Conservation (phyloP, 2,797 vertebrate species). For the Danio tinwini region DNA sequence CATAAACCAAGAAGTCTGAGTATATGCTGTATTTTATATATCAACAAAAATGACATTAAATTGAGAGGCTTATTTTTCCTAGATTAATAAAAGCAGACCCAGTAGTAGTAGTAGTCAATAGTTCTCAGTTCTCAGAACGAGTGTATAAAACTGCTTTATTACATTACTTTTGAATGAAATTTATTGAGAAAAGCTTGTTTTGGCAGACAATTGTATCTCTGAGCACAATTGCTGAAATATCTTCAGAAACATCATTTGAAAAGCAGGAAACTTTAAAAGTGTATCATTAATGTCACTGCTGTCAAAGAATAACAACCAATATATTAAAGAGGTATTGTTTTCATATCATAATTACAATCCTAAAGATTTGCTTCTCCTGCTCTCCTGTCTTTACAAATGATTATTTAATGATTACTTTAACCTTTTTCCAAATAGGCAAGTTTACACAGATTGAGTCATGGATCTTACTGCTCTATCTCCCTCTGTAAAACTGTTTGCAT, state of each 20-base stretch:
- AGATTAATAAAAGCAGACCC: too few species aligned
- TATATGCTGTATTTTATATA: too few species aligned
- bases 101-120: too few species aligned
- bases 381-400: not conserved
- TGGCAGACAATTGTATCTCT: too few species aligned
- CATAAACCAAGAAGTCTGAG: too few species aligned
- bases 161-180: too few species aligned
- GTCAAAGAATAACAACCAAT: not conserved
- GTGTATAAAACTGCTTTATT: too few species aligned
- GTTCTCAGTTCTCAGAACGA: too few species aligned
- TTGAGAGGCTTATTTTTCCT: too few species aligned
- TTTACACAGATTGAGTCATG: not conserved
- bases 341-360: not conserved
- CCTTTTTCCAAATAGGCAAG: not conserved
- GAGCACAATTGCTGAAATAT: not conserved
- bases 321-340: not conserved
- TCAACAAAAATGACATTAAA: not conserved
- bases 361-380: not conserved
- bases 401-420: not conserved
- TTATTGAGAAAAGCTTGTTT: too few species aligned
- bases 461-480: not conserved
- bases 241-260: not conserved
- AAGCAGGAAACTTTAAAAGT: not conserved
- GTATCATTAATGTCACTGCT: not conserved
- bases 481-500: not conserved